Evolutionary conservation across 2,113 vertebrate genomes (phyloP), one percentile per base, ranked within the genome.

Genomic region (Scartelaos histophorus): DNA sequence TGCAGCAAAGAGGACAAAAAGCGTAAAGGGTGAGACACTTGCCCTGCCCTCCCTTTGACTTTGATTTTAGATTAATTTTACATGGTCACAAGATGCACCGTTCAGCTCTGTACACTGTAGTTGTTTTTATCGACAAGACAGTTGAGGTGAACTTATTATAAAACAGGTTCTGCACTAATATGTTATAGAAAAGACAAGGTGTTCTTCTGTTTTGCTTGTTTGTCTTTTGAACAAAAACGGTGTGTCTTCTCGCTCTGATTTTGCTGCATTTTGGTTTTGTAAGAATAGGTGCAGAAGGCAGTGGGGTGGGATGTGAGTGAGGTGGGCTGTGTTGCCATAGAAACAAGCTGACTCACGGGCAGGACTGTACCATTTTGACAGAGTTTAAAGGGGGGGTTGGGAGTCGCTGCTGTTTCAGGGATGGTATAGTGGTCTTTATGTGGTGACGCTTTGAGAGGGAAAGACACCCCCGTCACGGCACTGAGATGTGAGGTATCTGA

Each of bases 331-430:
- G 90, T 93, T 94, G 76, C 90, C 93, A 92, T 85, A 82, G 93
- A 85, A 93, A 94, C 93, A 90, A 90, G 91, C 92, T 94, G 93
- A 92, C 84, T 93, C 92, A 93, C 73, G 25, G 78, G 72, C 87
- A 85, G 90, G 93, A 57, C 68, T 87, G 86, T 92, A 92, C 92
- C 92, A 94, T 84, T 85, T 80, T 66, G 35, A 57, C 29, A 65
- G 66, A 74, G 58, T 76, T n/a, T 74, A 85, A 73, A 74, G 56
- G 92, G 92, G 93, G 88, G n/a, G 66, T 83, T 80, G 82, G 73
- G 78, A 89, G 84, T 80, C 79, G 74, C 76, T 78, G 70, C 74
- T 83, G 54, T 35, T 58, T 51, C 34, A 60, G 19, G 10, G 81
- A 51, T 79, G 56, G 47, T 71, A 38, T 66, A 51, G 57, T 43